Evolutionary conservation across 2,113 vertebrate genomes (phyloP).

Genomic region (Heliornis fulica): DNA sequence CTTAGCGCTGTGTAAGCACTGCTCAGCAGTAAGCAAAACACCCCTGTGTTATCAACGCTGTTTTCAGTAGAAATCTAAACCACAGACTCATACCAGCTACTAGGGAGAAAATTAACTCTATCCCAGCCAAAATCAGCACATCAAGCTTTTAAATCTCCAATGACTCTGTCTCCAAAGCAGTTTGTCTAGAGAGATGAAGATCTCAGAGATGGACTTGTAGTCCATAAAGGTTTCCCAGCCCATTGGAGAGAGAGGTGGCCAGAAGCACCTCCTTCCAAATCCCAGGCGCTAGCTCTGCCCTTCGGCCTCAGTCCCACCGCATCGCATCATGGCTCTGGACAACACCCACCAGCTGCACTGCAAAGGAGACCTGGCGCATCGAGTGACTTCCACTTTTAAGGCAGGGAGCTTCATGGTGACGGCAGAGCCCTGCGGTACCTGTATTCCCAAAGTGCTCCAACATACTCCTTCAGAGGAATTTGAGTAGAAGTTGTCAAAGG

Average conservation of each 20-base stretch:
- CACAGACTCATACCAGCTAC: too few species aligned
- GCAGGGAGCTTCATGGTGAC: background rate
- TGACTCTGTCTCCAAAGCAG: background rate
- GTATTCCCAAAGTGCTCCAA: background rate
- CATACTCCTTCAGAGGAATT: accelerated
- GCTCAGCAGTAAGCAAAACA: too few species aligned
- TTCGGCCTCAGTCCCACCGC: background rate
- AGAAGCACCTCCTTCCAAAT: background rate
- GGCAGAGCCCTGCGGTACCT: background rate
- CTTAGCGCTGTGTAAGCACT: too few species aligned
- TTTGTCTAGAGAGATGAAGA: background rate
- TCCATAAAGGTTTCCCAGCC: accelerated
- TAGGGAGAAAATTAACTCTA: too few species aligned
- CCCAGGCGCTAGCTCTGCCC: background rate
- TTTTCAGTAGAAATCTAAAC: too few species aligned
- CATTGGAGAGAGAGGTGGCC: background rate
- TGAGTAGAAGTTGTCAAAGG: background rate
- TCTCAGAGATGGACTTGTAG: background rate
- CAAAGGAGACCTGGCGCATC: accelerated
- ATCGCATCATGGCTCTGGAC: background rate
- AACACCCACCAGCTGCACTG: background rate
- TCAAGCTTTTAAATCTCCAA: background rate
- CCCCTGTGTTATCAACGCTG: too few species aligned
- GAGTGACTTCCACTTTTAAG: accelerated
- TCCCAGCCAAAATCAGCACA: too few species aligned